Evolutionary conservation across 2,113 vertebrate genomes (phyloP).

Genomic region (Mesitornis unicolor): DNA sequence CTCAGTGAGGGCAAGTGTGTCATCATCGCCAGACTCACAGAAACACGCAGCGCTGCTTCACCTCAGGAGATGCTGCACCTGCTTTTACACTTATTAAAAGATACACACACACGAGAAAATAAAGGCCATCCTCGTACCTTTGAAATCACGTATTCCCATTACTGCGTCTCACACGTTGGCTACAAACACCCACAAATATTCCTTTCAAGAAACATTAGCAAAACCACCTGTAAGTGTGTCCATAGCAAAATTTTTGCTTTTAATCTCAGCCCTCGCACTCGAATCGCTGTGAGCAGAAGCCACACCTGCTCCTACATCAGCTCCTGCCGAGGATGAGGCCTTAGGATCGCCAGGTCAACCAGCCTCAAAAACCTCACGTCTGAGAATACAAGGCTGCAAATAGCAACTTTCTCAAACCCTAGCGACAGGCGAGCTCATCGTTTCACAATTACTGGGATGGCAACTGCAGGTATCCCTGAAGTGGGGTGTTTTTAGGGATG

Average conservation of each 20-base stretch:
- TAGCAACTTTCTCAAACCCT: not conserved
- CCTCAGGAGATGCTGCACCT: not conserved
- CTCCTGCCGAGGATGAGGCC: not conserved
- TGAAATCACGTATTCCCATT: not conserved
- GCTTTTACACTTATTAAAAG: not conserved
- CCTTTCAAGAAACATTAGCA: not conserved
- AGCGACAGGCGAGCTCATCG: fast-evolving
- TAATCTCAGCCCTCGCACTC: not conserved
- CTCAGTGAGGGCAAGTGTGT: slow-evolving; percentile 47
- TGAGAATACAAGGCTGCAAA: not conserved
- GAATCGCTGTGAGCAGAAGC: fast-evolving
- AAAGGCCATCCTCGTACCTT: not conserved
- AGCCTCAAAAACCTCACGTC: fast-evolving
- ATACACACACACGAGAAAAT: fast-evolving
- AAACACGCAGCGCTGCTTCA: not conserved
- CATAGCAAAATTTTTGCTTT: fast-evolving
- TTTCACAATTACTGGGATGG: fast-evolving
- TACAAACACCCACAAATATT: not conserved
- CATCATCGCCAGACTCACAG: not conserved
- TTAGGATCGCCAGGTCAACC: fast-evolving
- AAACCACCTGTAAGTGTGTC: not conserved
- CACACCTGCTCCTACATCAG: not conserved
- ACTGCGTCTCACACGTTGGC: fast-evolving
- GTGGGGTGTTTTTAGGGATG: fast-evolving
- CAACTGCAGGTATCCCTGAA: fast-evolving